Conservation (phyloP, 2,888 invertebrate species). For the Didymodactylos carnosus region DNA sequence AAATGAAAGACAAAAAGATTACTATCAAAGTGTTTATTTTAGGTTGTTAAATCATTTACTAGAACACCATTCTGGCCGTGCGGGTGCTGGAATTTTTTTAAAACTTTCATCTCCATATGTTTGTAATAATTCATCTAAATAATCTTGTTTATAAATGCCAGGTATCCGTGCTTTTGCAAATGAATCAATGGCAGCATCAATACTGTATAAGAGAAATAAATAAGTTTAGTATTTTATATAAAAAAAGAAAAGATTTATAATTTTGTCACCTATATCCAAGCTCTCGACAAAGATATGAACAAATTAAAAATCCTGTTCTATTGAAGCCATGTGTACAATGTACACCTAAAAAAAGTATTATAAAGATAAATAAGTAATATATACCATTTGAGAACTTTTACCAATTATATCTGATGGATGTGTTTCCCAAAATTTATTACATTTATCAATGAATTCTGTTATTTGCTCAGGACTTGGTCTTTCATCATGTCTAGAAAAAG, state of each 20-base stretch:
- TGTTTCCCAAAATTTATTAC: conserved; percentile 48
- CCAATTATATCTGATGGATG: conserved; percentile 57
- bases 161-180: conserved; percentile 63
- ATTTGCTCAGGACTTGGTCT: conserved; percentile 70
- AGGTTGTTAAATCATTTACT: no score
- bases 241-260: neutral
- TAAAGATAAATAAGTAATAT: no score
- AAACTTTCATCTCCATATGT: conserved; percentile 52
- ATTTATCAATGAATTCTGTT: conserved; percentile 56
- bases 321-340: conserved; percentile 98
- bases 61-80: conserved; percentile 66
- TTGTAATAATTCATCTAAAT: conserved; percentile 62
- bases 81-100: conserved; percentile 49
- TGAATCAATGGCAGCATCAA: conserved; percentile 56
- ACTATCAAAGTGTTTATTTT: conserved; percentile 19
- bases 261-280: neutral
- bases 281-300: conserved; percentile 50
- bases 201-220: conserved; percentile 27
- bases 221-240: neutral
- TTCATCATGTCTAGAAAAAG: conserved; percentile 50
- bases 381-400: conserved; percentile 20
- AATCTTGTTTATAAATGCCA: conserved; percentile 92
- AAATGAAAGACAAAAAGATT: conserved; percentile 9
- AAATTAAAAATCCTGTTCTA: conserved; percentile 80
- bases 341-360: conserved; percentile 42